Evolutionary conservation across 1,140 invertebrate genomes (phyloP), one percentile per base, ranked within the genome.

Genomic region (Trypoxylus dichotomus): DNA sequence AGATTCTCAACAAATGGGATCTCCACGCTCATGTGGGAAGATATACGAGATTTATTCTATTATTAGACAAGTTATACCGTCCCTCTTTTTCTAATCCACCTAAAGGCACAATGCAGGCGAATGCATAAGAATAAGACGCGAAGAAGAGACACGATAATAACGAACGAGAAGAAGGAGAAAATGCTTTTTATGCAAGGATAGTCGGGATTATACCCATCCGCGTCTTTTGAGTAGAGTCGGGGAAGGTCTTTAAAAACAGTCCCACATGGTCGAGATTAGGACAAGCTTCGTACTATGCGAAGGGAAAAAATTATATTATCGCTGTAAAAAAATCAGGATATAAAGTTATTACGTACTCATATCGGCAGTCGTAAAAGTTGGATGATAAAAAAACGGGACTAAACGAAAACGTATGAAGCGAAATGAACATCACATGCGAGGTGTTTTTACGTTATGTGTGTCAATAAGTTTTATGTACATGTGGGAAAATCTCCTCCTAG

Each of bases 41-140:
- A 73, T 13, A 32, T 63, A 63, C 71, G 71, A 63, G 58, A 63
- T 37, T 73, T 73, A 73, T 73, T 73, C 71, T 73, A 73, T 73
- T 73, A 73, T 37, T 73, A 73, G 71, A 73, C 37, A 25, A 37
- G 71, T 73, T 41, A 63, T 63, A 54, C 19, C 25, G 58, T 15
- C 58, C 58, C 2, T 63, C 58, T 63, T 27, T 21, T 24, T 63
- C 58, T 63, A 27, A n/a, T n/a, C 58, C 58, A 63, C 58, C 58
- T 63, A 63, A 10, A 63, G 58, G 10, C 25, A n/a, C 25, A 8
- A 63, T 63, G 58, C 58, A 63, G 11, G 58, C 58, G 58, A 63
- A 63, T 63, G 58, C 58, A 63, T 27, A 63, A 63, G 19, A 63
- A 63, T 63, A 63, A 63, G 58, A 63, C 58, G 58, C 19, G n/a